These are phyloP conservation scores for Silurus meridionalis DNA, from an alignment of 2,113 vertebrate species.

Conservation along the genomic window DNA sequence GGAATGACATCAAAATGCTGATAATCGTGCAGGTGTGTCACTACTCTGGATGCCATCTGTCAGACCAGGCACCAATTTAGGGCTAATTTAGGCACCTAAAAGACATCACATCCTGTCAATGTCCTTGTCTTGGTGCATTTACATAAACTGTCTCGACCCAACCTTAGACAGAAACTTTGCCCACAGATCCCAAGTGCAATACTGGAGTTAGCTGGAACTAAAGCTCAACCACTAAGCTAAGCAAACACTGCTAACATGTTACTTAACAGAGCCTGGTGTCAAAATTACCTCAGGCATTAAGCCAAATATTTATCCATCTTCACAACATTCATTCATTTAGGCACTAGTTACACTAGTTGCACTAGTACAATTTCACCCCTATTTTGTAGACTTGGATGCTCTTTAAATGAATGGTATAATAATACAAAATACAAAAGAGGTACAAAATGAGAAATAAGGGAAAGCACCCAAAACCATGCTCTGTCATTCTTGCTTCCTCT, in stretches of 20 bases:
- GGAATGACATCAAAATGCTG: slow-evolving; percentile 4
- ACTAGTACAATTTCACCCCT: background rate
- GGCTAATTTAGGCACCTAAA: slow-evolving; percentile 36
- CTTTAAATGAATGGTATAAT: background rate
- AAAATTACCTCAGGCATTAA: background rate
- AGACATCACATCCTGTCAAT: slow-evolving; percentile 28
- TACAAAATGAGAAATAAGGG: background rate
- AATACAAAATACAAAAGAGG: background rate
- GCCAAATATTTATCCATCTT: background rate
- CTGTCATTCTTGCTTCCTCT: background rate
- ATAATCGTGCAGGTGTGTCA: slow-evolving; percentile 25
- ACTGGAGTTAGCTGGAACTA: background rate
- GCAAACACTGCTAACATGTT: background rate
- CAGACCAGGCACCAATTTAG: background rate
- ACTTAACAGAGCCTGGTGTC: background rate
- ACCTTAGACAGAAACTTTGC: background rate
- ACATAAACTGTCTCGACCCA: background rate
- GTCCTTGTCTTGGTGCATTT: background rate
- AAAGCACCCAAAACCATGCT: background rate
- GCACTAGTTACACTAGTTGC: background rate
- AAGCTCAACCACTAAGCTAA: background rate
- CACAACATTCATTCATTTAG: background rate
- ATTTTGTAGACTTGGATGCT: background rate
- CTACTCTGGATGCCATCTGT: slow-evolving; percentile 55
- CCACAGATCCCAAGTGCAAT: background rate